Conservation (phyloP, 2,888 invertebrate species). For the Synanthedon myopaeformis region DNA sequence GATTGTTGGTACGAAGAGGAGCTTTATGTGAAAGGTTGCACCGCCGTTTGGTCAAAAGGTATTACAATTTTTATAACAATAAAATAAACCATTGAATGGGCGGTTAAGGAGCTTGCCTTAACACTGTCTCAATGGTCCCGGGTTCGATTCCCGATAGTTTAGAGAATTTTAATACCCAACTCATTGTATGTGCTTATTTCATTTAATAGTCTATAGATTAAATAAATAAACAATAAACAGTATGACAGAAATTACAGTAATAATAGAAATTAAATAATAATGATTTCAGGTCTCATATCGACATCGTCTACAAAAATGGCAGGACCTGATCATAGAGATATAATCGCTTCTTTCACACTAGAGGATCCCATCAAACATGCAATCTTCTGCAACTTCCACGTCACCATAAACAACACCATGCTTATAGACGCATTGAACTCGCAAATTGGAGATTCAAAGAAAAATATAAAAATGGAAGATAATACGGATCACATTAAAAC, state of each 20-base stretch:
- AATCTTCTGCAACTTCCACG: constrained; percentile 75
- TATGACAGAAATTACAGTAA: too few relatives aligned
- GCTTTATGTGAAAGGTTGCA: constrained; percentile 85
- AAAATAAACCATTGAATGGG: too few relatives aligned
- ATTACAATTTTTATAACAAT: constrained; percentile 1
- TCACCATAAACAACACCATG: constrained; percentile 66
- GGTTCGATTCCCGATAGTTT: too few relatives aligned
- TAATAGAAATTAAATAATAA: too few relatives aligned
- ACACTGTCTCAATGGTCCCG: too few relatives aligned
- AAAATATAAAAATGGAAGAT: constrained; percentile 59
- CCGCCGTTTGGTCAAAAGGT: constrained; percentile 85
- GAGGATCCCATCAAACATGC: constrained; percentile 87
- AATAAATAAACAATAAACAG: too few relatives aligned
- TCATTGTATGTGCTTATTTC: neutral
- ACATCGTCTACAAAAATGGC: constrained; percentile 60
- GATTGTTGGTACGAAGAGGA: constrained; percentile 82
- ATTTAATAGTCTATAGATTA: neutral
- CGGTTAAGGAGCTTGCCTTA: too few relatives aligned
- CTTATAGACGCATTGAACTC: constrained; percentile 62
- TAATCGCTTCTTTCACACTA: constrained; percentile 81
- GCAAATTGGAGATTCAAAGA: constrained; percentile 58
- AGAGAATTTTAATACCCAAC: neutral
- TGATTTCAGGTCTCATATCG: constrained; percentile 61
- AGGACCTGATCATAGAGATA: constrained; percentile 64
- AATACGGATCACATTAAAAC: constrained; percentile 62